Evolutionary conservation across 2,888 invertebrate species (phyloP).

Genomic region (Apotomis capreana): DNA sequence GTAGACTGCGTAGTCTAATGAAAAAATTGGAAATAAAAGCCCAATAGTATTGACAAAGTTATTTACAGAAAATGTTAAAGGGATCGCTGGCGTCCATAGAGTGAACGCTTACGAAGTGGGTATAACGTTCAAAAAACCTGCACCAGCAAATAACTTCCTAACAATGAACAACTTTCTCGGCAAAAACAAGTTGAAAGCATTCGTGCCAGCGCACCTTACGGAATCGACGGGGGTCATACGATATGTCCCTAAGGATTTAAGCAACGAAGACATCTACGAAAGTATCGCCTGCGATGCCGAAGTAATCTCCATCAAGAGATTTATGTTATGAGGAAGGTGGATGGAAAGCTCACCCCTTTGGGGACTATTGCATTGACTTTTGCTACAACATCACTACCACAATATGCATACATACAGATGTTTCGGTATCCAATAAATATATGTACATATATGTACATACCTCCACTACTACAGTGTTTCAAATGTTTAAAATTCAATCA

Average conservation of each 20-base stretch:
- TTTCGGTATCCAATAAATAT: neutral
- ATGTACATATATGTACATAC: neutral
- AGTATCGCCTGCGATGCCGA: neutral
- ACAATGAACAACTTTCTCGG: neutral
- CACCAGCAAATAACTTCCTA: neutral
- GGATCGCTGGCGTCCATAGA: neutral
- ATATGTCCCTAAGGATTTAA: no score
- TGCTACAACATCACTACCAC: neutral
- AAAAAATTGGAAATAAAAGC: no score
- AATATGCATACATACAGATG: neutral
- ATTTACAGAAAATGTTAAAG: neutral
- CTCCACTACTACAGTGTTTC: conserved; percentile 7
- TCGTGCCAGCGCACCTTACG: neutral
- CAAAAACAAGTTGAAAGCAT: neutral
- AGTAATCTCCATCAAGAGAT: neutral
- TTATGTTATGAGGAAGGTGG: neutral
- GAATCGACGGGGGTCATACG: neutral
- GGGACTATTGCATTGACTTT: neutral
- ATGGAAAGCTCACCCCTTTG: neutral
- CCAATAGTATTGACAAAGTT: no score
- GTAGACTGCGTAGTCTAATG: no score
- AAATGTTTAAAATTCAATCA: neutral
- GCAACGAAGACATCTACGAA: neutral
- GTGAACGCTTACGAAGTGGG: neutral
- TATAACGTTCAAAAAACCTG: neutral